A percentile compares a stretch with the other conserved stretches of the same genome.
Conservation (phyloP, 2,888 invertebrate species). For the Rhingia rostrata region DNA sequence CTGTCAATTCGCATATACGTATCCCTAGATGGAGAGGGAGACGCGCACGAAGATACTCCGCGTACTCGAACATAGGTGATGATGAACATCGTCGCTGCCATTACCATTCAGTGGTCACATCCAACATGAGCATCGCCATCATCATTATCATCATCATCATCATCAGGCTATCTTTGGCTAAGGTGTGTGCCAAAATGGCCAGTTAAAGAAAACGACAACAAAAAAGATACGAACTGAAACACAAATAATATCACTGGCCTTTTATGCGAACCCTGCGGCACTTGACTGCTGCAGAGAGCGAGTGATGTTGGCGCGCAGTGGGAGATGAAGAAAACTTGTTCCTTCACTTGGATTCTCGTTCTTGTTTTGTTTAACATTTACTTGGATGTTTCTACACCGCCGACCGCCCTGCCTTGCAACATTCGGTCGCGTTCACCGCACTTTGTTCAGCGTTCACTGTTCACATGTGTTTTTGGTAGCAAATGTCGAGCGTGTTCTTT, state of each 20-base stretch:
- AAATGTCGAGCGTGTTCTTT: constrained; percentile 60
- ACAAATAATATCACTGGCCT: constrained; percentile 70
- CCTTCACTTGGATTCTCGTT: constrained; percentile 51
- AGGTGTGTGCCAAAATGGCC: constrained; percentile 71
- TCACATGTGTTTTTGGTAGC: constrained; percentile 72
- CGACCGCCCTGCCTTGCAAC: constrained; percentile 15
- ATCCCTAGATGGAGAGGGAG: constrained; percentile 22
- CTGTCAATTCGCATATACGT: constrained; percentile 49
- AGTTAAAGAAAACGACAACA: constrained; percentile 30
- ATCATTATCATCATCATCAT: constrained; percentile 52
- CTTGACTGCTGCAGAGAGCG: constrained; percentile 46
- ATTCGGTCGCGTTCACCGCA: neutral
- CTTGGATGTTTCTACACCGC: constrained; percentile 52
- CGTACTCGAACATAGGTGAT: constrained; percentile 28
- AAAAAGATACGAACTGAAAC: constrained; percentile 43
- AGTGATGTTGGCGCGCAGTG: neutral
- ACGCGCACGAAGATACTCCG: neutral
- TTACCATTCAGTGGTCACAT: constrained; percentile 53
- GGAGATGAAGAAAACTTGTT: constrained; percentile 52
- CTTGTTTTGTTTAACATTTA: constrained; percentile 55
- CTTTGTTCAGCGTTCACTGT: constrained; percentile 52
- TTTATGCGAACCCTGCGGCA: constrained; percentile 71
- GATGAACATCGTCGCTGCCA: constrained; percentile 65
- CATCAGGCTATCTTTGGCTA: constrained; percentile 54
- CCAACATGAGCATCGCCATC: constrained; percentile 54